Conservation (phyloP, 2,888 invertebrate genomes). For the Tenthredo mesomela region DNA sequence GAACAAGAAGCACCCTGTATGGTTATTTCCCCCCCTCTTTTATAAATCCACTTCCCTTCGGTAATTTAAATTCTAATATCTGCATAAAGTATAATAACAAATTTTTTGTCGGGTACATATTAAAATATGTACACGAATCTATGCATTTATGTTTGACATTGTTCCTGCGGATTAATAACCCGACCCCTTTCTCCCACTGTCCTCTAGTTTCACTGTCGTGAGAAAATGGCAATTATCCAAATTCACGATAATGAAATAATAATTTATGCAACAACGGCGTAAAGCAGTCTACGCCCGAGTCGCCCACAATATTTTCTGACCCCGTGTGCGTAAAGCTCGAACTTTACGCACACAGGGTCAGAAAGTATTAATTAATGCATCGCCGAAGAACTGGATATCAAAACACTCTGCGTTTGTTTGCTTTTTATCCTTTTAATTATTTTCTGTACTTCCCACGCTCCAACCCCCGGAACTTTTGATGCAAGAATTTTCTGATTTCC, state of each 20-base stretch:
- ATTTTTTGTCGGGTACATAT: background rate
- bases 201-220: background rate
- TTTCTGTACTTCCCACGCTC: background rate
- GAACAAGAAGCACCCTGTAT: constrained; percentile 67
- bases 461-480: background rate
- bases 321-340: too few relatives aligned
- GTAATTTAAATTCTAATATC: constrained; percentile 36
- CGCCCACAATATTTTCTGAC: too few relatives aligned
- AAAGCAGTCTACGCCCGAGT: too few relatives aligned
- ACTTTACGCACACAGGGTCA: too few relatives aligned
- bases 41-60: background rate
- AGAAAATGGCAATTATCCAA: background rate
- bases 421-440: constrained; percentile 8
- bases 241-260: background rate
- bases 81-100: constrained; percentile 17
- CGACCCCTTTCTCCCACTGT: background rate
- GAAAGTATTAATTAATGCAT: background rate
- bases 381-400: background rate
- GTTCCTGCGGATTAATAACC: background rate
- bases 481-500: background rate
- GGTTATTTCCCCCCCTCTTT: background rate
- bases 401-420: background rate
- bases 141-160: background rate
- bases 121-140: background rate
- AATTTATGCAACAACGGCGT: too few relatives aligned